Evolutionary conservation across 2,113 vertebrate species (phyloP).

Genomic region (Halichoerus grypus): DNA sequence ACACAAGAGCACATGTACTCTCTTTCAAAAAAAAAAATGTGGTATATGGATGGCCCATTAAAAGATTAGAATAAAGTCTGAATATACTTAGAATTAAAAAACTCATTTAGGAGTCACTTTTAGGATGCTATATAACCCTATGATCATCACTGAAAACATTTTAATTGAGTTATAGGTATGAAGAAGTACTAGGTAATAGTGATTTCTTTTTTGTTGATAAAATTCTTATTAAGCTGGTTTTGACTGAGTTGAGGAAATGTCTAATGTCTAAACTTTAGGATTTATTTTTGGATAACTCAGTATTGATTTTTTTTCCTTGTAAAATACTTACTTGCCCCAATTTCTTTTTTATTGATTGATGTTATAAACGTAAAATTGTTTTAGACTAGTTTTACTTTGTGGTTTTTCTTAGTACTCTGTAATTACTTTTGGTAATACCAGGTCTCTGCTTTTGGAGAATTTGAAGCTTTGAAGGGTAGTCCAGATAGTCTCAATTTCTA

Average conservation of each 20-base stretch:
- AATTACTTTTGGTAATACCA: neutral
- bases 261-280: slow-evolving; percentile 27
- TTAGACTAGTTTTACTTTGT: slow-evolving; percentile 18
- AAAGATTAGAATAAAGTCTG: neutral
- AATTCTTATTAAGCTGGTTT: neutral
- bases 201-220: neutral
- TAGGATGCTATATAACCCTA: neutral
- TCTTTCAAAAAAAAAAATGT: neutral
- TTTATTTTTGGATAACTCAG: slow-evolving; percentile 38
- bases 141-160: slow-evolving; percentile 37
- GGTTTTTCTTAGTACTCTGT: neutral
- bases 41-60: neutral
- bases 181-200: slow-evolving; percentile 21
- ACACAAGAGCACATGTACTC: neutral
- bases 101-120: neutral
- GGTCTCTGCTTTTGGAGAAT: neutral
- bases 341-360: slow-evolving; percentile 27
- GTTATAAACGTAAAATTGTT: slow-evolving; percentile 31
- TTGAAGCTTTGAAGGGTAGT: neutral
- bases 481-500: neutral
- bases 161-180: neutral
- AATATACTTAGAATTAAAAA: slow-evolving; percentile 46
- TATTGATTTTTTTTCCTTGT: slow-evolving; percentile 24
- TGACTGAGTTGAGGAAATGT: slow-evolving; percentile 12
- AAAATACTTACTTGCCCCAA: slow-evolving; percentile 36